Conservation (phyloP, 2,888 invertebrate species). For the Harpalus rufipes region DNA sequence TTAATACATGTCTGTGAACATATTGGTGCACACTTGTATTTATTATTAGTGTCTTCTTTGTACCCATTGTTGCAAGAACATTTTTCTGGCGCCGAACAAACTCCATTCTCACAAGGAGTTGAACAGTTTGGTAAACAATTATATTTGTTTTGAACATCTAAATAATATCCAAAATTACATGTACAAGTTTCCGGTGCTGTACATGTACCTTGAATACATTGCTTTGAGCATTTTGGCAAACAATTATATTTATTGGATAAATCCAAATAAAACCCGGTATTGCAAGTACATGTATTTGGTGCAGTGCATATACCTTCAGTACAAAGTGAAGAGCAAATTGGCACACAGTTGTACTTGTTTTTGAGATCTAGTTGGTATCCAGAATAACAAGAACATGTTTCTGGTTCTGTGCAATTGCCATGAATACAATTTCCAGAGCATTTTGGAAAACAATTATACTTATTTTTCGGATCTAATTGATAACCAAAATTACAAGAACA, state of each 20-base stretch:
- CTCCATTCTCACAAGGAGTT: conserved; percentile 72
- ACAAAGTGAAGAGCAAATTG: conserved; percentile 75
- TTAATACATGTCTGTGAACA: conserved; percentile 72
- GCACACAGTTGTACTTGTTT: conserved; percentile 74
- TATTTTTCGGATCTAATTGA: conserved; percentile 68
- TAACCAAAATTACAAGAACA: conserved; percentile 72
- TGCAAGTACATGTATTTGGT: conserved; percentile 69
- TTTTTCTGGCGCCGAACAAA: conserved; percentile 73
- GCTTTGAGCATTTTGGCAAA: conserved; percentile 71
- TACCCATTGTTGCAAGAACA: conserved; percentile 80
- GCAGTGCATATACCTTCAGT: conserved; percentile 72
- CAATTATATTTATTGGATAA: conserved; percentile 69
- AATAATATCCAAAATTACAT: conserved; percentile 79
- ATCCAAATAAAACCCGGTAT: conserved; percentile 78
- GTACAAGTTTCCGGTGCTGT: conserved; percentile 72
- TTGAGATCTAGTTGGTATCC: conserved; percentile 78
- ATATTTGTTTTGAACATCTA: conserved; percentile 75
- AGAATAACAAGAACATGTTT: conserved; percentile 77
- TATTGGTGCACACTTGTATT: conserved; percentile 69
- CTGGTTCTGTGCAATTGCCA: conserved; percentile 74
- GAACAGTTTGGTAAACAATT: conserved; percentile 71
- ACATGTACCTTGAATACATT: conserved; percentile 68
- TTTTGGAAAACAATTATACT: conserved; percentile 70
- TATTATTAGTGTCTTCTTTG: conserved; percentile 73
- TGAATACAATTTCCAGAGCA: conserved; percentile 71